Conservation (phyloP, 2,797 vertebrate genomes). For the Champsocephalus esox region DNA sequence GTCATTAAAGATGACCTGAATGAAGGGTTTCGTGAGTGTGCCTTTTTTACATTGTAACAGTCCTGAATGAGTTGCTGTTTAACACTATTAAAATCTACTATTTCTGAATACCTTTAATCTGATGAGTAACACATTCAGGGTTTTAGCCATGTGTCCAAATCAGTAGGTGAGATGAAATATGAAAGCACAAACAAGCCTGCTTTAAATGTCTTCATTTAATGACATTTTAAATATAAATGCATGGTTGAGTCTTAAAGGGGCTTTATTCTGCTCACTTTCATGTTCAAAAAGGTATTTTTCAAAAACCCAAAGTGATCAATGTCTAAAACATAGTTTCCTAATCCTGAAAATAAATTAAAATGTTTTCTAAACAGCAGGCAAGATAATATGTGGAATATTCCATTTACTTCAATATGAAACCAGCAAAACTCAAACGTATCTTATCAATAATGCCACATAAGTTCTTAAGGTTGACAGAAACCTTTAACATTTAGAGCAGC, state of each 20-base stretch:
- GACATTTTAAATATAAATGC: too few species aligned
- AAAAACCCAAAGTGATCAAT: not conserved
- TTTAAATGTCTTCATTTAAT: not conserved
- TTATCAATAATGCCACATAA: rapidly evolving
- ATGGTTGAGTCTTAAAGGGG: too few species aligned
- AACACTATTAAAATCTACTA: not conserved
- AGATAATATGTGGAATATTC: not conserved
- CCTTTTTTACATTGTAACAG: not conserved
- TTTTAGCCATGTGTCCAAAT: not conserved
- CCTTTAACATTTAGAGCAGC: not conserved
- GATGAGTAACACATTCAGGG: not conserved
- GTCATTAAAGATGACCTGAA: constrained; percentile 81
- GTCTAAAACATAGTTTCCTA: not conserved
- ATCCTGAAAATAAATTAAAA: too few species aligned
- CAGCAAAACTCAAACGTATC: not conserved
- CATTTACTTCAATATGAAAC: not conserved
- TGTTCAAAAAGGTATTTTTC: too few species aligned
- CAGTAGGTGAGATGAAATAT: not conserved
- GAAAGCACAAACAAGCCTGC: not conserved
- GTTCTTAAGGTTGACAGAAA: not conserved
- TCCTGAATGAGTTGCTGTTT: not conserved
- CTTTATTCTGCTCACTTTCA: too few species aligned
- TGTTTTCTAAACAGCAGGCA: not conserved
- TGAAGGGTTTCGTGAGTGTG: constrained; percentile 39
- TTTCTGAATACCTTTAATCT: not conserved